A percentile compares a stretch with the other conserved stretches of the same genome.
phyloP scores from a whole-genome alignment of 2,888 invertebrate genomes.

The Ennomos quercinarius region DNA sequence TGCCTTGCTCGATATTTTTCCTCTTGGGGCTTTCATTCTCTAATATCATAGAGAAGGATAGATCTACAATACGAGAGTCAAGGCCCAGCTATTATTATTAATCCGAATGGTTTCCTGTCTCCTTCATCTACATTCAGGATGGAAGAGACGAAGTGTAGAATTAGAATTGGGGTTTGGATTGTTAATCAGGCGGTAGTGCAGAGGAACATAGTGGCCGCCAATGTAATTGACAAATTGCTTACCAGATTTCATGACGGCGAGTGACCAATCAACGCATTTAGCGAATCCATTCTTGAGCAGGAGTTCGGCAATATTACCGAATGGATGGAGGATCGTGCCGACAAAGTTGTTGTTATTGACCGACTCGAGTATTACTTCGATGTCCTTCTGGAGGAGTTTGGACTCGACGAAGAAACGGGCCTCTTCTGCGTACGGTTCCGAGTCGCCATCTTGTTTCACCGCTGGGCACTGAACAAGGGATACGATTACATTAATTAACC shows the following conservation, averaged over 20 bases:
- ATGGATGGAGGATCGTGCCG: constrained; percentile 96
- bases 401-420: constrained; percentile 97
- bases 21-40: too few relatives aligned
- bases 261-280: constrained; percentile 88
- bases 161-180: too few relatives aligned
- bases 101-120: too few relatives aligned
- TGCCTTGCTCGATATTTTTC: too few relatives aligned
- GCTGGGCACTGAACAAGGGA: constrained; percentile 87
- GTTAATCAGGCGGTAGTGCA: too few relatives aligned
- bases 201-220: too few relatives aligned
- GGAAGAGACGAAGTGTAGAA: too few relatives aligned
- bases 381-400: constrained; percentile 95
- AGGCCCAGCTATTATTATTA: too few relatives aligned
- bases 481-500: too few relatives aligned
- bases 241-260: constrained; percentile 80
- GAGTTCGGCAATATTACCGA: constrained; percentile 97
- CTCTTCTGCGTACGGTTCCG: constrained; percentile 92
- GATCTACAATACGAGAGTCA: too few relatives aligned
- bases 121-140: too few relatives aligned
- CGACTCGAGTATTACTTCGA: constrained; percentile 95
- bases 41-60: too few relatives aligned
- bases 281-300: constrained; percentile 96
- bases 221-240: constrained; percentile 21
- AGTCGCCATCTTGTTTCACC: constrained; percentile 90
- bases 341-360: constrained; percentile 97